phyloP scores from a whole-genome alignment of 1,140 invertebrate species.

The Lepidurus arcticus region DNA sequence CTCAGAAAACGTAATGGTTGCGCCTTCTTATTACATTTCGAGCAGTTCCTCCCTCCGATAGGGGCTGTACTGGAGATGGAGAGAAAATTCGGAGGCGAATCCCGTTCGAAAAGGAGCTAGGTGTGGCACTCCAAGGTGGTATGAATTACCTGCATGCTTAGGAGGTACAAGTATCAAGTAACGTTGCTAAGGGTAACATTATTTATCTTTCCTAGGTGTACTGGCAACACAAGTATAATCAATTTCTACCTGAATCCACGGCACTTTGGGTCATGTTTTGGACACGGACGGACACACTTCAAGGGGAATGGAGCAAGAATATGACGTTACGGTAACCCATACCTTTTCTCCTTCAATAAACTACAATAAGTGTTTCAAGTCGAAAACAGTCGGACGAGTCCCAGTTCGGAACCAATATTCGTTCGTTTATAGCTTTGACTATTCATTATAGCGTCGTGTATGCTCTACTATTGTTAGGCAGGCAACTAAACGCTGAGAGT shows the following conservation, averaged over 20 bases:
- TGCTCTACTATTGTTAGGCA: too few species aligned
- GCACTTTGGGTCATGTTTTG: background rate
- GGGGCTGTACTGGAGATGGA: background rate
- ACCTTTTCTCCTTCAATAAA: too few species aligned
- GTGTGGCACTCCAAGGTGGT: background rate
- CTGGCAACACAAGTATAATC: background rate
- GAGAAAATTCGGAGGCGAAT: background rate
- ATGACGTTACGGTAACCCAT: too few species aligned
- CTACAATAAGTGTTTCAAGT: too few species aligned
- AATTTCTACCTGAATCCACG: background rate
- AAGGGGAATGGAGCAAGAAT: too few species aligned
- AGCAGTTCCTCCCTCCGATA: background rate
- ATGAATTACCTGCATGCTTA: constrained; percentile 2
- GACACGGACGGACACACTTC: too few species aligned
- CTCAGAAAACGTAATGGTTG: background rate
- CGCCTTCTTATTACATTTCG: constrained; percentile 12
- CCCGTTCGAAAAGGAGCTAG: background rate
- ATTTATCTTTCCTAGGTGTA: background rate
- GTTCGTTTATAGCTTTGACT: too few species aligned
- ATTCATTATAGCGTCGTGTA: too few species aligned
- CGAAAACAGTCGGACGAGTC: too few species aligned
- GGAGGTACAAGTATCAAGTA: background rate
- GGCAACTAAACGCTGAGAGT: too few species aligned
- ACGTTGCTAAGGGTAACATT: background rate
- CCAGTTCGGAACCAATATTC: too few species aligned